Percentiles rank a stretch among this genome's conserved stretches.
Evolutionary conservation across 2,888 invertebrate species (phyloP).

Genomic region (Halictus quadricinctus): DNA sequence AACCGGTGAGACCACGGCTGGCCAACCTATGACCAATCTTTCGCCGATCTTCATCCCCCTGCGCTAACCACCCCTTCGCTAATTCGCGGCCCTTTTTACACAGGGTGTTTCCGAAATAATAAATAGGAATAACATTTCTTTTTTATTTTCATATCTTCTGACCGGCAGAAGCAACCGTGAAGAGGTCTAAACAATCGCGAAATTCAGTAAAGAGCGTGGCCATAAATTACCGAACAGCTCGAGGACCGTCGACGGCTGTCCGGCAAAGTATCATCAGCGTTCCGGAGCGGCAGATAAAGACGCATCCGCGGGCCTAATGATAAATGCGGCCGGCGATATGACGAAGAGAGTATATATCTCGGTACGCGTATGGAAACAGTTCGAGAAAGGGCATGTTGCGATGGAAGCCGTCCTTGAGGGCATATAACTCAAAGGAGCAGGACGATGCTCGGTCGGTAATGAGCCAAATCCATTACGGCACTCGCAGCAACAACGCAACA

Average conservation of each 20-base stretch:
- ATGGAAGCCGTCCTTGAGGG: slow-evolving; percentile 66
- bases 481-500: slow-evolving; percentile 50
- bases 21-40: slow-evolving; percentile 39
- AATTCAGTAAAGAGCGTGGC: background rate
- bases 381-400: slow-evolving; percentile 54
- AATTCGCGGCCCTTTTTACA: background rate
- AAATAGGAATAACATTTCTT: background rate
- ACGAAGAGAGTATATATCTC: slow-evolving; percentile 31
- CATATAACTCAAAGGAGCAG: slow-evolving; percentile 65
- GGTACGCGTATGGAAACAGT: slow-evolving; percentile 47
- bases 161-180: too few species aligned
- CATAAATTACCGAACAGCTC: slow-evolving; percentile 23
- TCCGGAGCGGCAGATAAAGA: slow-evolving; percentile 31
- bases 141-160: background rate
- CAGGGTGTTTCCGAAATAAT: background rate
- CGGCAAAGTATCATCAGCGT: slow-evolving; percentile 20
- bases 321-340: slow-evolving; percentile 45
- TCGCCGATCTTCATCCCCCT: slow-evolving; percentile 15
- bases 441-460: slow-evolving; percentile 70
- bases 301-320: slow-evolving; percentile 35
- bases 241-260: background rate
- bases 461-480: slow-evolving; percentile 75
- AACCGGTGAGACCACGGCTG: slow-evolving; percentile 36
- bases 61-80: background rate
- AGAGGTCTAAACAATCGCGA: background rate